Evolutionary conservation across 2,113 vertebrate species (phyloP).

Genomic region (Amazona guildingii): DNA sequence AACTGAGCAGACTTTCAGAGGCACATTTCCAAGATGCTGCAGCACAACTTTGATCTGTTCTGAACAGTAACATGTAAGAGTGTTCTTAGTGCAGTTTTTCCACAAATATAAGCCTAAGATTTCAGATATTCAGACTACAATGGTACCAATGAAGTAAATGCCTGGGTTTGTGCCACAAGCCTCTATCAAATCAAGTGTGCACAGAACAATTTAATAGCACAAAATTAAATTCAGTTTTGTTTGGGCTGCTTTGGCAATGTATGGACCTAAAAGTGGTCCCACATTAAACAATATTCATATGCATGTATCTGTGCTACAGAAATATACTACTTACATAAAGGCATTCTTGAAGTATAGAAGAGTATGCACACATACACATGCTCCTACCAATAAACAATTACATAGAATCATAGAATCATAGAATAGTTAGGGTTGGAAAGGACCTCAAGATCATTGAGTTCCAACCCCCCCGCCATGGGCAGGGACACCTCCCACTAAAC

Average conservation of each 20-base stretch:
- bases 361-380: neutral
- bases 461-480: too few relatives aligned
- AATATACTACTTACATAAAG: neutral
- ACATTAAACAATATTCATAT: neutral
- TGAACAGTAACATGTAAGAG: neutral
- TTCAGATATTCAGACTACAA: neutral
- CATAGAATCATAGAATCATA: too few relatives aligned
- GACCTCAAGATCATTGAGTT: too few relatives aligned
- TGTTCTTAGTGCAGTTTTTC: neutral
- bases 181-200: neutral
- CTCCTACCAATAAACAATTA: neutral
- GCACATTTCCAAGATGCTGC: neutral
- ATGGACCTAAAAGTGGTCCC: neutral
- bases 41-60: neutral
- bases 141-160: neutral
- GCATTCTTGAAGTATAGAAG: neutral
- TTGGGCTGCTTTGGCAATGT: neutral
- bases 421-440: too few relatives aligned
- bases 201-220: neutral
- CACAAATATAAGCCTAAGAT: neutral
- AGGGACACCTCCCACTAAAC: too few relatives aligned
- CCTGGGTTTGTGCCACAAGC: neutral
- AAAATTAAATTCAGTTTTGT: neutral
- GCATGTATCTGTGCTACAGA: neutral
- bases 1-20: neutral